phyloP scores from a whole-genome alignment of 2,888 invertebrate genomes.

The Rhingia rostrata region DNA sequence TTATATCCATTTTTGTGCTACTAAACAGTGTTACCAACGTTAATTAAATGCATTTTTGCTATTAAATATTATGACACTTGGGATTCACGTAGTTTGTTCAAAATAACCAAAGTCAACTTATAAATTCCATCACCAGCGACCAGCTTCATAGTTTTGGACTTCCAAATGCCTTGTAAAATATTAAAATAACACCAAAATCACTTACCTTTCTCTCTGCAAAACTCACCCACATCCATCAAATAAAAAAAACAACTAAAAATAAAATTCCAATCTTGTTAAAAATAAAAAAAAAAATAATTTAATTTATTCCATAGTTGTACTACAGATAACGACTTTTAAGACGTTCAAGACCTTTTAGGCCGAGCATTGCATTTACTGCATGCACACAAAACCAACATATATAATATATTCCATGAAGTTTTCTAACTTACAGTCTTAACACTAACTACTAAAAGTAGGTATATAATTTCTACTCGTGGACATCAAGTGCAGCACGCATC shows the following conservation, averaged over 20 bases:
- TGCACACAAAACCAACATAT: constrained; percentile 21
- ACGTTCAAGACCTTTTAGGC: neutral
- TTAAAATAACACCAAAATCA: neutral
- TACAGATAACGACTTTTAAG: neutral
- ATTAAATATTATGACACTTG: no score
- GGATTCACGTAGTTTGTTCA: no score
- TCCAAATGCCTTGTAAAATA: no score
- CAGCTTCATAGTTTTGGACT: no score
- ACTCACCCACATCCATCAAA: neutral
- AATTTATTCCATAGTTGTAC: constrained; percentile 16
- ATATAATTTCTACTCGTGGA: constrained; percentile 15
- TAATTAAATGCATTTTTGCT: no score
- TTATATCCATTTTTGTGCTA: no score
- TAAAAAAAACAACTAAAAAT: constrained; percentile 4
- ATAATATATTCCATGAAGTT: neutral
- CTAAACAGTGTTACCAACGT: no score
- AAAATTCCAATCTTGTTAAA: constrained; percentile 23
- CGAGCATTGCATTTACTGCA: constrained; percentile 31
- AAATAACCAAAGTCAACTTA: no score
- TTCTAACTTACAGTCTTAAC: constrained; percentile 37
- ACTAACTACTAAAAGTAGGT: neutral
- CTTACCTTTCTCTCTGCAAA: constrained; percentile 1
- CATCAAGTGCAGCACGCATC: constrained; percentile 26
- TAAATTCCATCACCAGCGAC: no score
- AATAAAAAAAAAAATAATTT: constrained; percentile 43